Evolutionary conservation across 2,888 invertebrate species (phyloP), one percentile per base, ranked within the genome.

Genomic region (Melangyna quadrimaculata): DNA sequence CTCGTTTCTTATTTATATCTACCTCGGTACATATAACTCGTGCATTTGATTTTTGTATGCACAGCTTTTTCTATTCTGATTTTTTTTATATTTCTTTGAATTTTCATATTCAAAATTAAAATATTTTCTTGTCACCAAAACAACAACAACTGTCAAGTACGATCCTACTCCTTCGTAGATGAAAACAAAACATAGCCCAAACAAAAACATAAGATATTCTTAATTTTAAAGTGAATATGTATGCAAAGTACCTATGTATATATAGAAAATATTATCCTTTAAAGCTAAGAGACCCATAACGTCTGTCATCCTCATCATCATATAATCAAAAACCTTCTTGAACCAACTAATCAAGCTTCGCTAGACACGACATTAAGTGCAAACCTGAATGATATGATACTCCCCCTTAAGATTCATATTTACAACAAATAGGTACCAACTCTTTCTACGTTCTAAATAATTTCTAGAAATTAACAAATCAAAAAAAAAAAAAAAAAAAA

Each of bases 271-370:
- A 27, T 27, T 3, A 27, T 10, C 0, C 40, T 40, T 40, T 17
- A 17, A 17, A 8, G 10, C 3, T 17, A 6, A 17, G 17, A 7
- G 9, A 43, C 17, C 17, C 7, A 27, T 27, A 19, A 29, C n/a
- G 29, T 10, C 55, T 55, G 35, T 57, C 32, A 32, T 57, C 32
- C 17, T 51, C 27, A 27, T 57, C 32, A 29, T 51, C 27, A 27
- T 3, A 27, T 55, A 24, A 55, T 14, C 8, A 29, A n/a, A 29
- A 55, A 55, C 27, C 27, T 19, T 45, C 24, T 40, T 48, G 22
- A 22, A 48, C 6, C 48, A 51, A 59, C 79, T 67, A 73, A 73
- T 73, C 79, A 73, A 37, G 79, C 79, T 65, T 73, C 79, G 67
- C 43, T 67, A 73, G 59, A 51, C 53, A 67, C 53, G 51, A 73